Conservation (phyloP, 2,113 vertebrate species). For the Lepidiolamprologus cunningtoni region DNA sequence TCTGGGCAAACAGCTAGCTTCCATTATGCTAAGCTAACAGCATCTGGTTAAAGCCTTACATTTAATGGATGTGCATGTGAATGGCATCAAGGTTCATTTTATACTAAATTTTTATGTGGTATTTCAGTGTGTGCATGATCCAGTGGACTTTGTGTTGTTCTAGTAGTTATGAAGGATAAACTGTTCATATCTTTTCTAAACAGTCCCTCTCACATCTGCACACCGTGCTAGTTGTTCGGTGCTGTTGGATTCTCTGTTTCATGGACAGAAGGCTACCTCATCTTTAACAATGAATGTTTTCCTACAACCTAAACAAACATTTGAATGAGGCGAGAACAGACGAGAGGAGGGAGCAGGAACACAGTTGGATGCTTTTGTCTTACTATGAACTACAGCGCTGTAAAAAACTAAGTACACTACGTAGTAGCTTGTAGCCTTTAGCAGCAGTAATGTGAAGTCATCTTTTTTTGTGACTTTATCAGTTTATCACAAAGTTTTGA, state of each 20-base stretch:
- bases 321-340: background rate
- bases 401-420: background rate
- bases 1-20: background rate
- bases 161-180: background rate
- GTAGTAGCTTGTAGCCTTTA: background rate
- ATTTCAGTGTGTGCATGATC: background rate
- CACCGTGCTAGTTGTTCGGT: fast-evolving
- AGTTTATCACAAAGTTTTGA: background rate
- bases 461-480: background rate
- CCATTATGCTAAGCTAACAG: background rate
- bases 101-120: background rate
- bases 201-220: background rate
- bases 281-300: background rate
- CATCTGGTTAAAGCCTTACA: background rate
- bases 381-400: fast-evolving
- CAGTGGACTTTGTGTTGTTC: background rate
- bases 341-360: background rate
- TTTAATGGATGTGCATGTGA: background rate
- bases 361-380: background rate
- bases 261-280: background rate
- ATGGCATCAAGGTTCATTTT: background rate
- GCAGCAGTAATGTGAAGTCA: fast-evolving
- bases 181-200: background rate
- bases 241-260: background rate
- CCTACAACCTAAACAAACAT: background rate